phyloP scores from a whole-genome alignment of 2,113 vertebrate species.

The Chionodraco myersi region DNA sequence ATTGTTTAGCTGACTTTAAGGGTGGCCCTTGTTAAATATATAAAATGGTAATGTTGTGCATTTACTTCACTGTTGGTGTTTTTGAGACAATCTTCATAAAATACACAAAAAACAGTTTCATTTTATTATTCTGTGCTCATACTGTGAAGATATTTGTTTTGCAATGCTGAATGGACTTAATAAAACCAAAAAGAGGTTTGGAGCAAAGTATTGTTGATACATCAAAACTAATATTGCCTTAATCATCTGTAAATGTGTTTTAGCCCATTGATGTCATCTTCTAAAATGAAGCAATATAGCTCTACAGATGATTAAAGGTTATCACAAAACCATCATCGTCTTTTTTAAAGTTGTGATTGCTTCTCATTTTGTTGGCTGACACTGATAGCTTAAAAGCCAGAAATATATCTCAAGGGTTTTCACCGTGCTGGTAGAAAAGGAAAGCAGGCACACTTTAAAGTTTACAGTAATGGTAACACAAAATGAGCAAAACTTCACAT shows the following conservation, averaged over 20 bases:
- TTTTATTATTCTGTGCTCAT: neutral
- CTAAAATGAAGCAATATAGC: neutral
- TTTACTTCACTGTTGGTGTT: neutral
- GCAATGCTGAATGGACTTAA: neutral
- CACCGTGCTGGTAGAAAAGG: constrained; percentile 2
- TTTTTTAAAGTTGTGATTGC: constrained; percentile 32
- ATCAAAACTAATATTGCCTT: neutral
- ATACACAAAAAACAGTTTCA: neutral
- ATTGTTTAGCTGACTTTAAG: neutral
- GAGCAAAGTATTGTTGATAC: neutral
- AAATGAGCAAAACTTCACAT: neutral
- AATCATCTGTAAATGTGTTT: constrained; percentile 2
- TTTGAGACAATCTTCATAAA: neutral
- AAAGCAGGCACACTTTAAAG: constrained; percentile 5
- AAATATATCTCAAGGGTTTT: constrained; percentile 20
- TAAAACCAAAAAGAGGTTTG: neutral
- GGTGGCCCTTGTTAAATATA: neutral
- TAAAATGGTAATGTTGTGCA: neutral
- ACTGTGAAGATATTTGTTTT: neutral
- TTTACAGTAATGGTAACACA: neutral
- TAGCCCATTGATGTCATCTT: neutral
- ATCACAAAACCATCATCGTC: constrained; percentile 8
- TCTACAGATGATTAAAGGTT: constrained; percentile 11
- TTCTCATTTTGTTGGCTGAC: constrained; percentile 5
- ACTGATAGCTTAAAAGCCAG: constrained; percentile 13